Base-by-base conservation (phyloP, 2,113 vertebrate genomes). In the Upupa epops region DNA sequence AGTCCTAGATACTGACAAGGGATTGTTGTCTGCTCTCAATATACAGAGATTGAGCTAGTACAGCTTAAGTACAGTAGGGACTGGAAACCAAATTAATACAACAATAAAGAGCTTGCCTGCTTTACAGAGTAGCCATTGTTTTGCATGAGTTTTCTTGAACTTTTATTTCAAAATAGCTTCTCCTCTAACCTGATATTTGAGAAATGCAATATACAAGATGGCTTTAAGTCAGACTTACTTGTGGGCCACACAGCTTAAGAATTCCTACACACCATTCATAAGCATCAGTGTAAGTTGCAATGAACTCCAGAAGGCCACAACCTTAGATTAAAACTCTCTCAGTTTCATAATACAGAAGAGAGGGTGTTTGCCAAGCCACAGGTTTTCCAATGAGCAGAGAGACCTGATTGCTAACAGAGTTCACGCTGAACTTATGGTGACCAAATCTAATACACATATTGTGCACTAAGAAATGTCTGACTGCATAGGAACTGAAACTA, bases 61-160 rank as follows among this genome's bases (percentile, higher is more conserved):
- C 0, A 1, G 13, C 32, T 2, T 54, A 68, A 65, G 22, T 48
- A n/a, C 5, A 31, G 7, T 22, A 68, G 3, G 7, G 28, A 61
- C 5, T 37, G 6, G 25, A 70, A 73, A 73, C 1, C 46, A 13
- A 12, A n/a, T 17, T 13, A 24, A 21, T 36, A 60, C 68, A n/a
- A 20, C n/a, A 14, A 2, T 8, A 11, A 28, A 19, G 17, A 0
- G 0, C n/a, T 63, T 55, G 71, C 8, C 58, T 8, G 17, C 65
- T 86, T 70, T n/a, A 49, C 9, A 0, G 1, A 71, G n/a, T 19
- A 81, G 13, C 14, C 9, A 14, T 25, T 63, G 45, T 59, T 80
- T 55, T 36, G 25, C 25, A 63, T 2, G 2, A 32, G 4, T 51
- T 80, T 2, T 4, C 19, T 12, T 14, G 11, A 69, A 42, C 29